These are phyloP conservation scores for Monochamus saltuarius DNA, from an alignment of 1,140 invertebrate species.

Conservation along the genomic window DNA sequence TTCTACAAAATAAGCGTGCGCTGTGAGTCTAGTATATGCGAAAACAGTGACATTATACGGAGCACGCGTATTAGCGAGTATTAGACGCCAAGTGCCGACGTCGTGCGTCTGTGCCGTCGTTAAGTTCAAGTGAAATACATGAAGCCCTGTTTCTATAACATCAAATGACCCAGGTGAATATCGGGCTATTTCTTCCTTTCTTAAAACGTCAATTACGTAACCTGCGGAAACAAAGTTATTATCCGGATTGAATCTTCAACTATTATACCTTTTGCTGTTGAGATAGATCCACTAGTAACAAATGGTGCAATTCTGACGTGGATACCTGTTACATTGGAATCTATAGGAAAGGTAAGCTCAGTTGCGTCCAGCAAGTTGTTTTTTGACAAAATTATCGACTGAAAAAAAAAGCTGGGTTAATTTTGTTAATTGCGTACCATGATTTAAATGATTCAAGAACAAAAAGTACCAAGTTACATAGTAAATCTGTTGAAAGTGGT, in stretches of 20 bases:
- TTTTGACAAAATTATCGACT: slow-evolving; percentile 29
- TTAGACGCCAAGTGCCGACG: slow-evolving; percentile 37
- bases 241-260: neutral
- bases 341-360: slow-evolving; percentile 36
- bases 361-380: slow-evolving; percentile 27
- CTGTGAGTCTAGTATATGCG: slow-evolving; percentile 27
- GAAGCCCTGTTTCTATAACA: slow-evolving; percentile 20
- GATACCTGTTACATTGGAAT: slow-evolving; percentile 36
- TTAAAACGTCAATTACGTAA: slow-evolving; percentile 24
- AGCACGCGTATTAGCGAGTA: slow-evolving; percentile 23
- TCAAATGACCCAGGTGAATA: slow-evolving; percentile 34
- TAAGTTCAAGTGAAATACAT: slow-evolving; percentile 39
- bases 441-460: too few species aligned
- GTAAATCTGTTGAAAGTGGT: too few species aligned
- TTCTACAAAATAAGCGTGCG: slow-evolving; percentile 20
- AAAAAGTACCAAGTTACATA: too few species aligned
- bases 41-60: slow-evolving; percentile 38
- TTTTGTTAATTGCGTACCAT: too few species aligned
- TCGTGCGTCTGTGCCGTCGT: slow-evolving; percentile 21
- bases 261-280: slow-evolving; percentile 35
- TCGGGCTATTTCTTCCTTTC: slow-evolving; percentile 19
- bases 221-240: slow-evolving; percentile 1
- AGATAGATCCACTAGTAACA: slow-evolving; percentile 20
- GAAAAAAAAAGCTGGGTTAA: slow-evolving; percentile 6
- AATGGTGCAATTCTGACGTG: slow-evolving; percentile 33